These are phyloP conservation scores for Pavo muticus DNA, from an alignment of 2,113 vertebrate species.

Conservation along the genomic window DNA sequence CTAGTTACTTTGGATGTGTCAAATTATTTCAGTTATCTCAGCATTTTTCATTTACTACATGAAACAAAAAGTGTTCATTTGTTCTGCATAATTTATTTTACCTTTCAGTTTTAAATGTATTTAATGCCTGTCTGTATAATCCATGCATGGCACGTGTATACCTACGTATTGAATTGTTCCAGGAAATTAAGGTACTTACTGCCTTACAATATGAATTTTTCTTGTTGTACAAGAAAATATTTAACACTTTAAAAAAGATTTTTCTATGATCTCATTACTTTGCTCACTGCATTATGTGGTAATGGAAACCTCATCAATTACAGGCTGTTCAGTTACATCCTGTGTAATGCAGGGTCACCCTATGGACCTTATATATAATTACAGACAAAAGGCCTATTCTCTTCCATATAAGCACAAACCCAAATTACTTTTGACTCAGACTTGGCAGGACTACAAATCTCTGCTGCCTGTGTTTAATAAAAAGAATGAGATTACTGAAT, in stretches of 20 bases:
- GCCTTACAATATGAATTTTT: not conserved
- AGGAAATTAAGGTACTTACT: not conserved
- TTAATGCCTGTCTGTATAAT: not conserved
- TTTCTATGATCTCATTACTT: constrained; percentile 50
- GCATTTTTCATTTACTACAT: not conserved
- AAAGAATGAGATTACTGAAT: constrained; percentile 37
- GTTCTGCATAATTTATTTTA: not conserved
- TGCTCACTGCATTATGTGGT: not conserved
- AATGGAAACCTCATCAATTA: constrained; percentile 66
- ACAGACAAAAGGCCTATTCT: constrained; percentile 55
- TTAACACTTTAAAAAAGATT: constrained; percentile 8
- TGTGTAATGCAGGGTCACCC: constrained; percentile 45
- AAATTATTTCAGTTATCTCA: not conserved
- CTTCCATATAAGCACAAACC: constrained; percentile 5
- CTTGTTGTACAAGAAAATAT: not conserved
- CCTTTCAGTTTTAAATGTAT: not conserved
- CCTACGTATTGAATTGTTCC: not conserved
- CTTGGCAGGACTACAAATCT: constrained; percentile 51
- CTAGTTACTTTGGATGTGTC: not conserved
- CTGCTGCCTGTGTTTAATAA: not conserved
- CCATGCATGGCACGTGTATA: not conserved
- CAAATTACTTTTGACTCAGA: constrained; percentile 58
- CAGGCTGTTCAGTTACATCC: constrained; percentile 40
- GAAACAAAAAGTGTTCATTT: not conserved
- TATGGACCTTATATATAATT: constrained; percentile 29